Evolutionary conservation across 2,113 vertebrate species (phyloP).

Genomic region (Guaruba guarouba): DNA sequence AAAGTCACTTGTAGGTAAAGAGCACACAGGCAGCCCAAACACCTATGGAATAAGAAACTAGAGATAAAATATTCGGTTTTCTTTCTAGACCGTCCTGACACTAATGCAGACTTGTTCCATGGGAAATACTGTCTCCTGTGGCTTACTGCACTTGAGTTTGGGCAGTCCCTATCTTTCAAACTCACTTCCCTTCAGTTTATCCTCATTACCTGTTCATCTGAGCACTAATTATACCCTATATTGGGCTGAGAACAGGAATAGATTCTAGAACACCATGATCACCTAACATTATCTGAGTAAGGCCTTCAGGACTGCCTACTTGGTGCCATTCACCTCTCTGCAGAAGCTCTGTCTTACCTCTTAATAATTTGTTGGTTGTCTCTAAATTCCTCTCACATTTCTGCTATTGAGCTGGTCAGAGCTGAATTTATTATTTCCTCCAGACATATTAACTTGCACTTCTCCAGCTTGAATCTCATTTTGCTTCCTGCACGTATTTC

Average conservation of each 20-base stretch:
- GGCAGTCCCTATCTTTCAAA: background rate
- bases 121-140: rapidly evolving
- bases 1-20: background rate
- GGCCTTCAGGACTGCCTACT: background rate
- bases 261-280: background rate
- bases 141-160: background rate
- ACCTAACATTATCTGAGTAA: background rate
- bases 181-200: background rate
- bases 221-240: background rate
- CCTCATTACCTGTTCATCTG: background rate
- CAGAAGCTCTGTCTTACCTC: background rate
- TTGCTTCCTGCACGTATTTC: background rate
- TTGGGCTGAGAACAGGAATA: background rate
- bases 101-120: background rate
- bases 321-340: background rate
- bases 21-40: background rate
- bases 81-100: background rate
- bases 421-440: constrained; percentile 30
- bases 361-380: background rate
- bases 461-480: constrained; percentile 40
- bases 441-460: constrained; percentile 22
- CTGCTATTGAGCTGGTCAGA: background rate
- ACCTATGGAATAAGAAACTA: background rate
- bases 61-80: background rate
- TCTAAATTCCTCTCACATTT: constrained; percentile 29